Base-by-base conservation (phyloP, 2,888 invertebrate genomes). In the Agapetus fuscipes region DNA sequence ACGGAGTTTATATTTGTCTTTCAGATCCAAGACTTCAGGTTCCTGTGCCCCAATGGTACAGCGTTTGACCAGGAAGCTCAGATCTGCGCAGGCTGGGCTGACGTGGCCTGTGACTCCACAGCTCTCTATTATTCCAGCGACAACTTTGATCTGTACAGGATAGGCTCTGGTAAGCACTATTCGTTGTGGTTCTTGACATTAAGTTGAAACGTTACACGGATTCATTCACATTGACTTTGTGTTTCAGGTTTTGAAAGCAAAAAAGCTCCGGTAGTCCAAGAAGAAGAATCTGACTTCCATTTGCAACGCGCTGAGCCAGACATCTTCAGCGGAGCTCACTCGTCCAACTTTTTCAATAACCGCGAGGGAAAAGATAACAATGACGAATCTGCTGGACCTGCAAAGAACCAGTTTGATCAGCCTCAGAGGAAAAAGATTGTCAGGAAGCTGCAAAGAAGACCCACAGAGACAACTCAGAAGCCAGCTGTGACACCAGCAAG, bases 31-130 rank as follows among this genome's bases (percentile, higher is more conserved):
- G 84, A 85, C 66, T 86, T 80, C 72, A 78, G 87, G 55, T 90
- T 90, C 68, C 75, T 88, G 58, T 90, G 89, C 56, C 89, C 89
- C 25, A 89, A 90, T 52, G 84, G 85, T 51, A 90, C 90, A 2
- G 79, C 88, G 49, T 91, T 91, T 66, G 89, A 91, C 62, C 89
- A 90, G 59, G 88, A 89, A 59, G 86, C 87, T 41, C 87, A 89
- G 64, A 90, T 89, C 15, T 91, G 90, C 60, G 90, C 90, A 31
- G 84, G 89, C 54, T 88, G 88, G 83, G 87, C 85, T 48, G 89
- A 90, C 58, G 83, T 90, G 1, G 88, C 88, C 55, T 91, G 91
- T 58, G 81, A 80, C 53, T 82, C 84, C 24, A 77, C 83, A 11
- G 83, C 85, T 30, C 69, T 86, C 50, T 85, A 82, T 64, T 80